Conservation (phyloP, 1,140 invertebrate species). For the Zaprionus capensis region DNA sequence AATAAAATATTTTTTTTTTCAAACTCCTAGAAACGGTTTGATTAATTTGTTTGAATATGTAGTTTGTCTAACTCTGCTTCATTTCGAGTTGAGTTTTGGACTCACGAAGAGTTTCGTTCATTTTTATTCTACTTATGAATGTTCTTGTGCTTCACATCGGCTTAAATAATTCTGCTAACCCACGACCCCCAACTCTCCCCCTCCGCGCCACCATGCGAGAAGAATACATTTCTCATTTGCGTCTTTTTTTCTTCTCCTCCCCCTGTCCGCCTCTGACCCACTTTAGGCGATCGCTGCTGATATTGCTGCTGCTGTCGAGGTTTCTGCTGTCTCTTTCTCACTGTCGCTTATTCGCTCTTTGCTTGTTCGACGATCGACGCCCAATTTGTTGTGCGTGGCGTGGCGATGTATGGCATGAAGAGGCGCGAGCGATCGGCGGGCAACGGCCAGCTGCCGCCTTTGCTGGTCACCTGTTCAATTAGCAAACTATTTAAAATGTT, state of each 20-base stretch:
- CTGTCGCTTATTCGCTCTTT: constrained; percentile 27
- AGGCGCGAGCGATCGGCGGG: background rate
- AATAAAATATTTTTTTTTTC: no score
- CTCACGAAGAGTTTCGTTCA: no score
- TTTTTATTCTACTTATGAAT: no score
- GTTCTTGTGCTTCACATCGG: background rate
- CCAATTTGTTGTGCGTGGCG: constrained; percentile 1
- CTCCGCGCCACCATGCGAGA: no score
- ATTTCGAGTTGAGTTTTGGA: no score
- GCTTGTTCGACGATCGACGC: constrained; percentile 3
- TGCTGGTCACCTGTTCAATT: constrained; percentile 76
- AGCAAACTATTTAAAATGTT: constrained; percentile 83
- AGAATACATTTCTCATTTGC: background rate
- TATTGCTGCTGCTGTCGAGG: background rate
- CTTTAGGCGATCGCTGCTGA: constrained; percentile 22
- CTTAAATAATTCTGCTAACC: no score
- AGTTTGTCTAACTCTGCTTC: no score
- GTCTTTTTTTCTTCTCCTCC: background rate
- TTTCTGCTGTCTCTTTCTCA: constrained; percentile 7
- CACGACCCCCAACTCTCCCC: no score
- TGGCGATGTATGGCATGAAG: background rate
- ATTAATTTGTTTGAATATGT: no score
- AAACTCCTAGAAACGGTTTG: no score
- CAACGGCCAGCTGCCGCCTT: background rate
- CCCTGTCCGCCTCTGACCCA: constrained; percentile 29